Percentiles rank a stretch among this genome's conserved stretches.
phyloP scores from a whole-genome alignment of 2,888 invertebrate species.

The Drosophila mimica region DNA sequence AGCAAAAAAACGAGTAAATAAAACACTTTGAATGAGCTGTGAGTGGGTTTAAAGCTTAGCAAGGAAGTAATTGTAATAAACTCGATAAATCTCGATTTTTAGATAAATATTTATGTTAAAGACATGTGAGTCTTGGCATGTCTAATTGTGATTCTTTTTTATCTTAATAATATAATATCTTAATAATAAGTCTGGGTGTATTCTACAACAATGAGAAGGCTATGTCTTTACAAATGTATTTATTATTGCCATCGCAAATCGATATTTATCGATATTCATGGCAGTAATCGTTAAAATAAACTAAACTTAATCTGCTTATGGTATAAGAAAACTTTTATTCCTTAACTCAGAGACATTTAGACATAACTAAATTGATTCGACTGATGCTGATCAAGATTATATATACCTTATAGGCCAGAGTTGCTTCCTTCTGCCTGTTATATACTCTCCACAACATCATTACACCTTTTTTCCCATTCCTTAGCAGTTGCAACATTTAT shows the following conservation, averaged over 20 bases:
- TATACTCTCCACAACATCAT: neutral
- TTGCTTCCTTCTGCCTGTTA: neutral
- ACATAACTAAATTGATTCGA: neutral
- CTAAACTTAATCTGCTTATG: neutral
- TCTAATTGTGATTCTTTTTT: neutral
- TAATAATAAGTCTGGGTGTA: neutral
- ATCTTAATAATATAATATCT: neutral
- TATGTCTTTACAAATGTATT: neutral
- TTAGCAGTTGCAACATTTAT: neutral
- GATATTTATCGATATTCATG: neutral
- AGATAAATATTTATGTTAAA: too few species aligned
- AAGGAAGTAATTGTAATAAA: neutral
- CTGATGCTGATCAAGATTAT: neutral
- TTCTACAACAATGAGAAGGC: neutral
- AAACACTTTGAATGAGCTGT: slow-evolving; percentile 46
- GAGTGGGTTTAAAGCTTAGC: neutral
- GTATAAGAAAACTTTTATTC: neutral
- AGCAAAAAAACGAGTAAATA: neutral
- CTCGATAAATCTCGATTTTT: neutral
- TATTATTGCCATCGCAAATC: neutral
- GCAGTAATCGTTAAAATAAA: neutral
- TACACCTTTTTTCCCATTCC: neutral
- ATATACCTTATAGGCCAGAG: neutral
- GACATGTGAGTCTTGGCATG: neutral
- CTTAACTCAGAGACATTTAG: neutral